Evolutionary conservation across 1,140 invertebrate genomes (phyloP), one percentile per base, ranked within the genome.

Genomic region (Drosophila setifemur): DNA sequence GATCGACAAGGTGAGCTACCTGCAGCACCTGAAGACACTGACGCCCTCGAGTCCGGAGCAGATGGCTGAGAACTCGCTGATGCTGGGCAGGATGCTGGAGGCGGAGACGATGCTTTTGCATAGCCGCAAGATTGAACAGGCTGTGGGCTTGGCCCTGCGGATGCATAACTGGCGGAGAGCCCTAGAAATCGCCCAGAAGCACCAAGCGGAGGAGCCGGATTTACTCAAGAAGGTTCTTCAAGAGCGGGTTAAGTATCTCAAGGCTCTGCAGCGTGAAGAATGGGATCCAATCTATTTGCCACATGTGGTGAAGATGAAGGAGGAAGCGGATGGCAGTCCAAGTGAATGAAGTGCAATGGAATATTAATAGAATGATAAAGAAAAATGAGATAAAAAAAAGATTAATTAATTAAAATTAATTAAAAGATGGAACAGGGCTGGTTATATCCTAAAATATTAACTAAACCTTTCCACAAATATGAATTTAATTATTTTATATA

Each of bases 161-260:
- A 92, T 96, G 72, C 96, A 96, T 90, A 95, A 96, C 78, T 98
- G 97, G 96, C 94, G 95, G 49, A 93, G 95, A 93, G 97, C 97
- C 1, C 90, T 98, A 18, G 96, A 98, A 73, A 91, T 98, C 29
- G 96, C 96, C 0, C 91, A 95, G 1, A 96, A 96, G 75, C 93
- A 97, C 90, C 95, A 96, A 73, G 93, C 92, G 9, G 81, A 79
- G 4, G 44, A 63, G 18, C 29, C 50, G 3, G 93, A 96, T 74
- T 86, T 97, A 1, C 87, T 97, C 4, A 95, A 96, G 47, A 94
- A 94, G 31, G 96, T 98, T 5, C 81, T 97, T 7, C 93, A 94
- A n/a, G 92, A 94, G 60, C 92, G 97, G 45, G 92, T 93, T 76
- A 93, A 93, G 60, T 97, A 97, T 90, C 91, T 98, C 7, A 92